These are phyloP conservation scores for Epinotia ramella DNA, from an alignment of 2,888 invertebrate species.

Conservation along the genomic window DNA sequence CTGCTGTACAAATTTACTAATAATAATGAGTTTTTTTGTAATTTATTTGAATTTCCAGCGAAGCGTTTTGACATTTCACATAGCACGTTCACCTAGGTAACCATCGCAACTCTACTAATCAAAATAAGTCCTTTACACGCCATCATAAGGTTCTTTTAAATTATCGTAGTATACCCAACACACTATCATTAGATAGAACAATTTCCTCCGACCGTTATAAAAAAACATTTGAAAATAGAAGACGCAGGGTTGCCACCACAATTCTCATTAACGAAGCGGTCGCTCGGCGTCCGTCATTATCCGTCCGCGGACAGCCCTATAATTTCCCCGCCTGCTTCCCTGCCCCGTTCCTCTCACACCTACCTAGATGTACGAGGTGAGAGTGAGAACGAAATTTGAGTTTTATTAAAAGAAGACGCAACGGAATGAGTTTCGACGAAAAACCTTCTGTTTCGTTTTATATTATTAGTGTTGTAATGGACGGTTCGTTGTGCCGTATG, in stretches of 20 bases:
- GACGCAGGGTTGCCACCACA: constrained; percentile 70
- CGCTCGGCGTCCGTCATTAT: constrained; percentile 79
- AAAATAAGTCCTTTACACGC: background rate
- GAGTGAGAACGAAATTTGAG: constrained; percentile 54
- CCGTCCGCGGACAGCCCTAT: constrained; percentile 76
- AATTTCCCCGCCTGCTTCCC: constrained; percentile 69
- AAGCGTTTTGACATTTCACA: constrained; percentile 11
- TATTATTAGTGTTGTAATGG: constrained; percentile 59
- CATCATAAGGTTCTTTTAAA: background rate
- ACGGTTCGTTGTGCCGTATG: constrained; percentile 51
- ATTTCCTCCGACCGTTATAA: constrained; percentile 44
- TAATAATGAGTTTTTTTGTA: background rate
- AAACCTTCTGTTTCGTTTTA: constrained; percentile 57
- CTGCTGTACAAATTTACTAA: background rate
- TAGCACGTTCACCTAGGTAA: constrained; percentile 7
- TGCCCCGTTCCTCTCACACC: constrained; percentile 53
- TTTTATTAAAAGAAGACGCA: constrained; percentile 75
- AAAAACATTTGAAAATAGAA: constrained; percentile 47
- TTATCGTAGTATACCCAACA: constrained; percentile 12
- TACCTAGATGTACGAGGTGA: constrained; percentile 18
- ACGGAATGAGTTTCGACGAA: constrained; percentile 73
- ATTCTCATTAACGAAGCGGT: constrained; percentile 73
- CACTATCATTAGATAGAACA: constrained; percentile 44
- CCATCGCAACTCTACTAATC: background rate
- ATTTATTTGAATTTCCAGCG: constrained; percentile 21